phyloP scores from a whole-genome alignment of 2,797 vertebrate species.

The Coregonus ussuriensis region DNA sequence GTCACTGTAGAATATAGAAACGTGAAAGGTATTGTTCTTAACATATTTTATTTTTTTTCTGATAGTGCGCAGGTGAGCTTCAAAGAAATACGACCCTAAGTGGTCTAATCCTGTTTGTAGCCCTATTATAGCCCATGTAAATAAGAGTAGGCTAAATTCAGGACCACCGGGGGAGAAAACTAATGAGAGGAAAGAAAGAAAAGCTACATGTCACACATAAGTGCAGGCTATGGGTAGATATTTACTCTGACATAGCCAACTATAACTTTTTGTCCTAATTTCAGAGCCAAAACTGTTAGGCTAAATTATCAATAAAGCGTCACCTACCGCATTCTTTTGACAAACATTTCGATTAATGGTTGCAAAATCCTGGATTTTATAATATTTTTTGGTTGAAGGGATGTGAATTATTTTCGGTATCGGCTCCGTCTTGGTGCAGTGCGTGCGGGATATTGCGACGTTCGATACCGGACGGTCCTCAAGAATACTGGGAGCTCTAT shows the following conservation, averaged over 20 bases:
- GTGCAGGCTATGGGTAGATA: background rate
- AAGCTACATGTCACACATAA: background rate
- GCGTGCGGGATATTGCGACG: constrained; percentile 54
- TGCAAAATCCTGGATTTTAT: background rate
- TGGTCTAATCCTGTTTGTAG: background rate
- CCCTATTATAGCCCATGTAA: background rate
- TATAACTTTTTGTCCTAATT: constrained; percentile 17
- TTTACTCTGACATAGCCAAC: background rate
- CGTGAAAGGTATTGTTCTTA: background rate
- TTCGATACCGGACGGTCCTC: constrained; percentile 29
- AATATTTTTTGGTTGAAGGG: background rate
- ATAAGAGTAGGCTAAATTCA: background rate
- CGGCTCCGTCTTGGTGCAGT: constrained; percentile 68
- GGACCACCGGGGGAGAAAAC: background rate
- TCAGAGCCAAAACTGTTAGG: background rate
- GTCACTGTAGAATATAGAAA: background rate
- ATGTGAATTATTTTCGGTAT: constrained; percentile 19
- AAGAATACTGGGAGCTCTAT: constrained; percentile 43
- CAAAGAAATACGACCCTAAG: background rate
- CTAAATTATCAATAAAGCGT: background rate
- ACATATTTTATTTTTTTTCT: background rate
- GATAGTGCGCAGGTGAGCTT: background rate
- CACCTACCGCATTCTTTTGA: constrained; percentile 61
- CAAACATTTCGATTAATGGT: constrained; percentile 51
- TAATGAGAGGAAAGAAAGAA: background rate